Percentiles rank a stretch among this genome's conserved stretches.
Conservation (phyloP, 2,113 vertebrate genomes). For the Leucopternis melanops region DNA sequence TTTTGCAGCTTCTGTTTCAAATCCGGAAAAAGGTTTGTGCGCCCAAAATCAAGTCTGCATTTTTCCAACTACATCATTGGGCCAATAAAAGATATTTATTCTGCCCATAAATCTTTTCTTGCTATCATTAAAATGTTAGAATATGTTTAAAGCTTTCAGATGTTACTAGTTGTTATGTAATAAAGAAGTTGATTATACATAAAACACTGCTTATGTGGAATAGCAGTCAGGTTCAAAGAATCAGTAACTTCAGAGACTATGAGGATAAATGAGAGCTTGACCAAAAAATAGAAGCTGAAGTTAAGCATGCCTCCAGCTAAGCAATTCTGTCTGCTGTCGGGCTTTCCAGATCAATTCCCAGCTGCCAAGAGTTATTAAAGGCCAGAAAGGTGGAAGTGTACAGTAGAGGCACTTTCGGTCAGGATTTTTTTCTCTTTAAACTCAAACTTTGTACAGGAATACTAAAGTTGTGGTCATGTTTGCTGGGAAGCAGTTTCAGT, state of each 20-base stretch:
- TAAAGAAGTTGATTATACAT: slow-evolving; percentile 39
- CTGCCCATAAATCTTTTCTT: slow-evolving; percentile 35
- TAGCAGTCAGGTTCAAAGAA: slow-evolving; percentile 27
- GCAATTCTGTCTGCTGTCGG: neutral
- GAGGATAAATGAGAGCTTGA: slow-evolving; percentile 15
- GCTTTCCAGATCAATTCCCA: neutral
- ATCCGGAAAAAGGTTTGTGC: neutral
- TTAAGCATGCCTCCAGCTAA: neutral
- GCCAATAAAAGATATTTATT: slow-evolving; percentile 36
- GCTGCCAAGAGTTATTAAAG: neutral
- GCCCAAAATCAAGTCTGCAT: neutral
- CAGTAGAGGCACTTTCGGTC: neutral
- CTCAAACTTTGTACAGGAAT: neutral
- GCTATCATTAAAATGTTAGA: slow-evolving; percentile 44
- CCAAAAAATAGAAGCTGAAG: neutral
- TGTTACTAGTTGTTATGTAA: slow-evolving; percentile 35
- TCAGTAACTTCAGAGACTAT: slow-evolving; percentile 23
- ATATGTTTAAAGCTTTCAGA: slow-evolving; percentile 56
- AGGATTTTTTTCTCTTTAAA: neutral
- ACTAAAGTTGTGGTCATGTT: neutral
- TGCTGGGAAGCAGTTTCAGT: neutral
- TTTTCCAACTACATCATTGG: slow-evolving; percentile 1
- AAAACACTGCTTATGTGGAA: slow-evolving; percentile 9
- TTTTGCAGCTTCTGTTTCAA: slow-evolving; percentile 39
- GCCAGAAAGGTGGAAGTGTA: neutral